phyloP scores from a whole-genome alignment of 2,113 vertebrate species.

The Notarius quadriscutis region DNA sequence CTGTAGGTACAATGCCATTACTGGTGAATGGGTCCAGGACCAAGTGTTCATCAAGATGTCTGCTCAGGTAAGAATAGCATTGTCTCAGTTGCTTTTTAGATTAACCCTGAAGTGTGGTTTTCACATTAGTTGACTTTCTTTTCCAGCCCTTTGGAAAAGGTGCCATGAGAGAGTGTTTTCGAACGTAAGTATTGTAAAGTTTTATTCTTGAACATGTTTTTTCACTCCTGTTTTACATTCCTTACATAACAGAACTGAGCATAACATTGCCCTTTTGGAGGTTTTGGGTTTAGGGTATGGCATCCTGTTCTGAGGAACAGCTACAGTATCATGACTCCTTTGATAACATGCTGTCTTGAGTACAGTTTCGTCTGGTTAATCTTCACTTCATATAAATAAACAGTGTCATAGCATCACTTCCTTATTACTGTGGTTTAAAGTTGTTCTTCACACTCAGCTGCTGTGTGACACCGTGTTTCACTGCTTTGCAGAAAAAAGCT shows the following conservation, averaged over 20 bases:
- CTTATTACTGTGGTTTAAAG: conserved; percentile 18
- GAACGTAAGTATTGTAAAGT: conserved; percentile 82
- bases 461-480: background rate
- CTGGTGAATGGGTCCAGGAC: conserved; percentile 87
- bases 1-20: conserved; percentile 90
- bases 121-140: background rate
- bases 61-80: conserved; percentile 75
- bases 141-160: conserved; percentile 91
- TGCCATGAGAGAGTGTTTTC: conserved; percentile 96
- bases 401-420: background rate
- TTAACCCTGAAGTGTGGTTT: background rate
- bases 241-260: background rate
- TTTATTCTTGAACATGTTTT: background rate
- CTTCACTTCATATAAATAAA: background rate
- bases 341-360: background rate
- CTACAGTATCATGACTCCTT: background rate
- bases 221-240: background rate
- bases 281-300: background rate
- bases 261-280: background rate
- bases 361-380: background rate
- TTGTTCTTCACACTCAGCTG: background rate
- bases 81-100: background rate
- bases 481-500: conserved; percentile 86
- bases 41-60: conserved; percentile 93
- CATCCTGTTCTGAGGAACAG: background rate